Evolutionary conservation across 2,113 vertebrate species (phyloP).

Genomic region (Neofelis nebulosa): DNA sequence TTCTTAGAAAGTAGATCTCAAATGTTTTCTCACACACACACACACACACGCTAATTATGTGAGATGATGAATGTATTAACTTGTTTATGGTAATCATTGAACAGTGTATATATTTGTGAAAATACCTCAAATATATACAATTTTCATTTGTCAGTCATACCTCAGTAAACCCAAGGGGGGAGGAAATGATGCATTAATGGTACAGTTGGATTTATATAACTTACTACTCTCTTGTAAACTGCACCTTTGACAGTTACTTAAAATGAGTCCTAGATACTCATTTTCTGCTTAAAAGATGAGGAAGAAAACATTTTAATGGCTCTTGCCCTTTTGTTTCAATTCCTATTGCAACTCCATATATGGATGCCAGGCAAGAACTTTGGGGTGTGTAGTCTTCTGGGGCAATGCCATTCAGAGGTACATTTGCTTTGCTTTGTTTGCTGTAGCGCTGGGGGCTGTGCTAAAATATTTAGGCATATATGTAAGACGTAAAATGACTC

Average conservation of each 20-base stretch:
- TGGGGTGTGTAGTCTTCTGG: not conserved
- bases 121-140: not conserved
- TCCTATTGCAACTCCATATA: not conserved
- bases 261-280: not conserved
- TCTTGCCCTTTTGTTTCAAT: not conserved
- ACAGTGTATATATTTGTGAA: not conserved
- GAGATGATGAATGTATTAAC: not conserved
- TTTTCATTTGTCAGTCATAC: not conserved
- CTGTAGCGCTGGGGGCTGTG: not conserved
- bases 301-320: not conserved
- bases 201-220: not conserved
- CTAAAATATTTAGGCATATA: not conserved
- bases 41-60: not conserved
- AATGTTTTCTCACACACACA: not conserved
- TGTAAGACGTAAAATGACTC: not conserved
- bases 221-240: not conserved
- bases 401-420: not conserved
- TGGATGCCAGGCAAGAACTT: not conserved
- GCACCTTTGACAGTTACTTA: not conserved
- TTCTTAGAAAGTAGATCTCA: not conserved
- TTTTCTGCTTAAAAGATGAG: not conserved
- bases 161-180: not conserved
- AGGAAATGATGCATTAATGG: not conserved
- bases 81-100: not conserved
- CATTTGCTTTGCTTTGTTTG: not conserved